phyloP scores from a whole-genome alignment of 2,888 invertebrate species.

The Linyphia triangularis region DNA sequence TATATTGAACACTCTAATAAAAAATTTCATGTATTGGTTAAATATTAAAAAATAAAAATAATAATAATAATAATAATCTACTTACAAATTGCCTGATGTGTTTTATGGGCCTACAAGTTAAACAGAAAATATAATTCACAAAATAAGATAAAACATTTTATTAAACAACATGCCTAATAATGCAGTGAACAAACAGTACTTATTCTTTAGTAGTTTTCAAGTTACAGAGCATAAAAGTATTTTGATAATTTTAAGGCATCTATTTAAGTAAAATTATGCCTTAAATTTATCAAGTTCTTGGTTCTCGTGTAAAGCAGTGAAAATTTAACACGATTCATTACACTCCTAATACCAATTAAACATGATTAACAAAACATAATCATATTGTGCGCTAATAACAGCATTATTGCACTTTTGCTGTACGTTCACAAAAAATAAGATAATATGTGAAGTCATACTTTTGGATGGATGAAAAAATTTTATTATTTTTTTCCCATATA shows the following conservation, averaged over 20 bases:
- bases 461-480: slow-evolving; percentile 61
- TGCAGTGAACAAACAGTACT: slow-evolving; percentile 55
- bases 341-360: slow-evolving; percentile 45
- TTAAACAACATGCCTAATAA: slow-evolving; percentile 72
- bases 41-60: too few species aligned
- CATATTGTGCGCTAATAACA: slow-evolving; percentile 74
- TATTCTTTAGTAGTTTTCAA: slow-evolving; percentile 39
- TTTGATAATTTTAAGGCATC: slow-evolving; percentile 75
- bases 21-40: too few species aligned
- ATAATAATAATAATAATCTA: too few species aligned
- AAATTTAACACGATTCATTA: slow-evolving; percentile 48
- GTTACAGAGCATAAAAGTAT: slow-evolving; percentile 54
- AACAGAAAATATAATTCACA: slow-evolving; percentile 11
- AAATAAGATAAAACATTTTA: slow-evolving; percentile 71
- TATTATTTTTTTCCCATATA: slow-evolving; percentile 4
- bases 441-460: slow-evolving; percentile 31
- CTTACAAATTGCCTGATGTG: too few species aligned
- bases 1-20: too few species aligned
- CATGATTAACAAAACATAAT: slow-evolving; percentile 61
- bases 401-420: slow-evolving; percentile 74
- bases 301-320: slow-evolving; percentile 35
- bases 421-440: slow-evolving; percentile 52
- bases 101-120: not conserved
- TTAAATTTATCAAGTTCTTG: slow-evolving; percentile 73
- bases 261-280: slow-evolving; percentile 39